Conservation (phyloP, 92 coral and sea anemone genomes). For the Porites rus region DNA sequence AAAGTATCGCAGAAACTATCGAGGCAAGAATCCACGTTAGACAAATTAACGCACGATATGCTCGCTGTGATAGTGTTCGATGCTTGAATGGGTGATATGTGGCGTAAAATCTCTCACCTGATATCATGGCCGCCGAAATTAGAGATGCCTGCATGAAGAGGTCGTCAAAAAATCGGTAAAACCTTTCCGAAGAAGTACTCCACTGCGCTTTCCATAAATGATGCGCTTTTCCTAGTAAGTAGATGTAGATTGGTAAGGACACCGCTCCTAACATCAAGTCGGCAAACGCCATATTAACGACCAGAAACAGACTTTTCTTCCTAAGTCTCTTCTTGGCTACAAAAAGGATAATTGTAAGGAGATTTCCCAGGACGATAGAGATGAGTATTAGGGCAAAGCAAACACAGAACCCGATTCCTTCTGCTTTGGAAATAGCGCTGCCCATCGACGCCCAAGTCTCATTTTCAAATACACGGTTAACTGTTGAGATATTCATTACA, state of each 20-base stretch:
- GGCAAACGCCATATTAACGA: not conserved
- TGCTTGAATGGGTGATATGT: not conserved
- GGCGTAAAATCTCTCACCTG: not conserved
- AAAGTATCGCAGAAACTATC: not conserved
- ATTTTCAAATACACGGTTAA: not conserved
- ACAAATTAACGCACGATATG: not conserved
- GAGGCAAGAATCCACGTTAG: not conserved
- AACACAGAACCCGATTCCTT: not conserved
- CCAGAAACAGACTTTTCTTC: not conserved
- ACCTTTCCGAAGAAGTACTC: not conserved
- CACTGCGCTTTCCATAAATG: not conserved
- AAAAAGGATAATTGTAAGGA: not conserved
- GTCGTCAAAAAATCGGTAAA: not conserved
- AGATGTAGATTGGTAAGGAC: not conserved
- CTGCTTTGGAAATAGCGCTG: not conserved
- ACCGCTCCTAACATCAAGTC: not conserved
- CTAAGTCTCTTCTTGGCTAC: not conserved
- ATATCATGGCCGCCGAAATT: not conserved
- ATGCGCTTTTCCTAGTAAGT: not conserved
- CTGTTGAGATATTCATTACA: not conserved
- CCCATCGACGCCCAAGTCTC: not conserved
- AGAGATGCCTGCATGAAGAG: not conserved
- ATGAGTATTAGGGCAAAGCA: not conserved
- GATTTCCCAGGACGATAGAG: not conserved
- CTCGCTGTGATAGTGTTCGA: not conserved